Base-by-base conservation (phyloP, 2,888 invertebrate genomes). In the Synergus japonicus region DNA sequence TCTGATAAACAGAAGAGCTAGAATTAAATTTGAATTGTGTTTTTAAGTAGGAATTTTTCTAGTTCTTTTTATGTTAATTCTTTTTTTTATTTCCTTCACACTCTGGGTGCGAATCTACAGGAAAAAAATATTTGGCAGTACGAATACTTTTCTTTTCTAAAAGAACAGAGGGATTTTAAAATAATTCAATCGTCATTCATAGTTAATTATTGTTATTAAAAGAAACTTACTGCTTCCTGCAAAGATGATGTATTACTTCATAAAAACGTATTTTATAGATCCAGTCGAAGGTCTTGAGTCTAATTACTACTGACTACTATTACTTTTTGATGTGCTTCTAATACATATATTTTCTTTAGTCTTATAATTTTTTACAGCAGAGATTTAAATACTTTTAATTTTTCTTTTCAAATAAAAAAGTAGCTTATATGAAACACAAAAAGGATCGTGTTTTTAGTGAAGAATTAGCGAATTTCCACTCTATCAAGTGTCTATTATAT, bases 201-300 rank as follows among this genome's bases (percentile, higher is more conserved):
- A 60, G 22, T 60, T 60, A 60, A 60, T 60, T 60, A 22, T 22
- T 60, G 2, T 60, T 60, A 60, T 60, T n/a, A 5, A 60, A 22
- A 60, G 9, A 60, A 18, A 18, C 60, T 22, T 4, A 60, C 60
- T 60, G 9, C 60, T 60, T 60, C 60, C 60, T 60, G 4, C 2
- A 60, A 60, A 22, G 22, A 60, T 60, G 22, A 60, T 22, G 9
- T 60, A 46, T 60, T 60, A 18, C 60, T 22, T 22, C 60, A 60
- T 60, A 60, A 60, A 60, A 60, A 60, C 12, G 60, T 60, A 60
- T 60, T 60, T 60, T 60, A 60, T 60, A 22, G 22, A 22, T 60
- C 22, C 60, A 60, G 22, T 60, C 22, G 60, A 60, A 60, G 60
- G 60, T n/a, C 60, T 60, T 12, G 9, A 18, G 22, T 60, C 22